These are phyloP conservation scores for Coelopa frigida DNA, from an alignment of 1,140 invertebrate species.

Conservation along the genomic window DNA sequence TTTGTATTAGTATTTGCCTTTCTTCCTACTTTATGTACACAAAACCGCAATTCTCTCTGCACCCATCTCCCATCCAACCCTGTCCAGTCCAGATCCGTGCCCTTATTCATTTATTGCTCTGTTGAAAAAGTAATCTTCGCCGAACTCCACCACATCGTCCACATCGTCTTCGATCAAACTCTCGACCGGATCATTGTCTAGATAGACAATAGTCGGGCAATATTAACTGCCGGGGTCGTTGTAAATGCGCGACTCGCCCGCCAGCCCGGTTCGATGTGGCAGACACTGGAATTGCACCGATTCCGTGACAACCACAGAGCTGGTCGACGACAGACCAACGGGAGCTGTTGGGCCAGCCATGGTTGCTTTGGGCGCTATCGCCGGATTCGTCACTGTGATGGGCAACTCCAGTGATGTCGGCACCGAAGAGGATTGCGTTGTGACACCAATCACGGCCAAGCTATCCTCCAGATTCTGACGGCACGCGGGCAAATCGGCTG, in stretches of 20 bases:
- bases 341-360: slow-evolving; percentile 1
- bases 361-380: slow-evolving; percentile 49
- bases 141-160: slow-evolving; percentile 7
- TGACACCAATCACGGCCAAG: slow-evolving; percentile 51
- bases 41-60: no score
- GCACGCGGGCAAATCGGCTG: slow-evolving; percentile 3
- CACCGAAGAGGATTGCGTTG: slow-evolving; percentile 46
- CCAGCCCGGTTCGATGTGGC: slow-evolving; percentile 1
- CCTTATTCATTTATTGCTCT: no score
- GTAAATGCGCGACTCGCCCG: slow-evolving; percentile 11
- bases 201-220: slow-evolving; percentile 7
- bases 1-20: no score
- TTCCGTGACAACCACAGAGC: no score
- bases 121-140: slow-evolving; percentile 9
- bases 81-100: no score
- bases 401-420: slow-evolving; percentile 59
- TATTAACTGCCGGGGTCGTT: slow-evolving; percentile 11
- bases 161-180: background rate
- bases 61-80: no score
- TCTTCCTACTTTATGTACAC: no score
- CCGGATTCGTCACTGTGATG: slow-evolving; percentile 61
- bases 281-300: slow-evolving; percentile 9
- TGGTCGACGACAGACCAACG: no score
- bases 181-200: background rate
- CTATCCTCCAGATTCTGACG: slow-evolving; percentile 49